Evolutionary conservation across 2,113 vertebrate genomes (phyloP), one percentile per base, ranked within the genome.

Genomic region (Pelecanoides urinatrix): DNA sequence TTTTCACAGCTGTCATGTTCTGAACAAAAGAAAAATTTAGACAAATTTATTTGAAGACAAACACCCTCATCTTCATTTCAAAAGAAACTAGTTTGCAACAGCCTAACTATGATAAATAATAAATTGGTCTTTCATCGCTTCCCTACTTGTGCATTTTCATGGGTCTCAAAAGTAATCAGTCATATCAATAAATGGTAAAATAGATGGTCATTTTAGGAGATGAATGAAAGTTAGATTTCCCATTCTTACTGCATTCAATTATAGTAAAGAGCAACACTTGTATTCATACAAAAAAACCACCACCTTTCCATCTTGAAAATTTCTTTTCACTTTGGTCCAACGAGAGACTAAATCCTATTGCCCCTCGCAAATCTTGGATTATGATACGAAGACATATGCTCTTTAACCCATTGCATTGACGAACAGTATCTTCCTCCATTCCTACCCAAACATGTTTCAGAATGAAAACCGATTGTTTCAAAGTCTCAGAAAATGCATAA

Each of bases 61-160:
- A 72, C 11, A 66, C 11, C 7, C 19, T 72, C 16, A 70, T 49
- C 63, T 66, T 88, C 13, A 59, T 86, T 93, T 72, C 18, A n/a
- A 72, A 96, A 90, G 65, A 55, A 95, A 67, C 3, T 29, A 38
- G 16, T 29, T 38, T 95, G 56, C 49, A 89, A 81, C 36, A 93
- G 42, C 27, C 25, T 44, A 86, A 61, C 55, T 1, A 9, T 32
- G 44, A 83, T 7, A 76, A 90, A 76, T 42, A 56, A 66, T 26
- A 20, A 7, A 65, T 1, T 40, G 34, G 38, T 74, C 61, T 71
- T 62, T 38, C 34, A 25, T 34, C 16, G 11, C 70, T 63, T 79
- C 34, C 38, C 47, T 75, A 36, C 40, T 65, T 52, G 17, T 38
- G 13, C 52, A 47, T 78, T 75, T 71, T 49, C 30, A 86, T 6